A percentile compares a stretch with the other conserved stretches of the same genome.
Evolutionary conservation across 1,140 invertebrate genomes (phyloP).

Genomic region (Hylaeus volcanicus): DNA sequence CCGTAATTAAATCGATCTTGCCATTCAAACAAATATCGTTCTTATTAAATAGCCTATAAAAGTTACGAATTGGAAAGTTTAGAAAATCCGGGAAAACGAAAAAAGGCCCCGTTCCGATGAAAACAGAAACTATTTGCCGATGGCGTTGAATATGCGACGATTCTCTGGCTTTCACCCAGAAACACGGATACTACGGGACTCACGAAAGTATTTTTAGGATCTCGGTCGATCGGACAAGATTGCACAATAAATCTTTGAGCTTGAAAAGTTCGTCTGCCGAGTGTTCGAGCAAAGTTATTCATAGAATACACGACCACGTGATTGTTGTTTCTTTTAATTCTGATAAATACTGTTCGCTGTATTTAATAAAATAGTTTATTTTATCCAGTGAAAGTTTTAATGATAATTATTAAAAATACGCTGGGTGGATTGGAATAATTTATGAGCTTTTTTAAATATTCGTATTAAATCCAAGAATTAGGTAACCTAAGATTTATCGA

Average conservation of each 20-base stretch:
- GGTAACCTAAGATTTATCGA: slow-evolving; percentile 27
- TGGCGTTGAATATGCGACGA: slow-evolving; percentile 10
- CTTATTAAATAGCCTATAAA: no score
- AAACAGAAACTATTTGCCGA: slow-evolving; percentile 14
- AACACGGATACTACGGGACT: slow-evolving; percentile 28
- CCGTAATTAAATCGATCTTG: no score
- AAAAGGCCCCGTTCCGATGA: background rate
- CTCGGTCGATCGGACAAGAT: slow-evolving; percentile 22
- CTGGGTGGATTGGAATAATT: no score
- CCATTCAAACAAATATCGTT: no score
- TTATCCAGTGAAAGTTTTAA: no score
- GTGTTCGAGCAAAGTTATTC: background rate
- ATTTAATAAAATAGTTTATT: no score
- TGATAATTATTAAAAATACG: no score
- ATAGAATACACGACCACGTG: background rate
- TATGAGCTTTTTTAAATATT: no score
- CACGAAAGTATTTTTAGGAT: slow-evolving; percentile 51
- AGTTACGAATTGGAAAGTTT: slow-evolving; percentile 2
- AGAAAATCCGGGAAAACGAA: background rate
- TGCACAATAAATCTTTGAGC: slow-evolving; percentile 1
- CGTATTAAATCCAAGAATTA: no score
- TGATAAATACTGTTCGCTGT: no score
- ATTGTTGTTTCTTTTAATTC: no score
- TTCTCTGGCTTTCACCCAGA: slow-evolving; percentile 35
- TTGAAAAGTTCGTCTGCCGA: background rate